phyloP scores from a whole-genome alignment of 2,888 invertebrate species.

The Polymixis lichenea region DNA sequence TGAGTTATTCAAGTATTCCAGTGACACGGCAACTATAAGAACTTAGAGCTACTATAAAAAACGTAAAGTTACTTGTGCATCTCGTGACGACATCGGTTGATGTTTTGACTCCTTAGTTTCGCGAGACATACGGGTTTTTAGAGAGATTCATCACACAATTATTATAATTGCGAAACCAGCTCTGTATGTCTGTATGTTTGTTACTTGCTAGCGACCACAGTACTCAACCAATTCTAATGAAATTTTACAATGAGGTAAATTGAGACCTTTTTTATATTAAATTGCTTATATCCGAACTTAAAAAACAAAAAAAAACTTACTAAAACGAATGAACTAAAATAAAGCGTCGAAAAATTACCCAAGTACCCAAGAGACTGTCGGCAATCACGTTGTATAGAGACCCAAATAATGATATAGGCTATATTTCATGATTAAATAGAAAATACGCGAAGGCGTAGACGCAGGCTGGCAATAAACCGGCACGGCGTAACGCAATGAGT shows the following conservation, averaged over 20 bases:
- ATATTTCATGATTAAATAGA: neutral
- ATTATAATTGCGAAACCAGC: neutral
- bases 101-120: constrained; percentile 47
- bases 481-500: too few relatives aligned
- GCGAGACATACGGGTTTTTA: constrained; percentile 21
- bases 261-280: too few relatives aligned
- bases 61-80: constrained; percentile 63
- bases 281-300: too few relatives aligned
- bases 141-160: neutral
- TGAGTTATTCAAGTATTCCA: constrained; percentile 67
- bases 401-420: neutral
- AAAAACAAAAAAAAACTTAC: too few relatives aligned
- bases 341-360: too few relatives aligned
- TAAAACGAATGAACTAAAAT: too few relatives aligned
- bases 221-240: neutral
- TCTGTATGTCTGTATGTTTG: neutral
- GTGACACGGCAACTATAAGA: constrained; percentile 71
- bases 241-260: neutral
- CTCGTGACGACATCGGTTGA: constrained; percentile 44
- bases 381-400: too few relatives aligned
- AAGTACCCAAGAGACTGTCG: too few relatives aligned
- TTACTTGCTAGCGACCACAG: neutral
- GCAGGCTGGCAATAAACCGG: too few relatives aligned
- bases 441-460: too few relatives aligned
- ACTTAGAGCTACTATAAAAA: constrained; percentile 75